Base-by-base conservation (phyloP, 2,113 vertebrate species). In the Leucopsar rothschildi region DNA sequence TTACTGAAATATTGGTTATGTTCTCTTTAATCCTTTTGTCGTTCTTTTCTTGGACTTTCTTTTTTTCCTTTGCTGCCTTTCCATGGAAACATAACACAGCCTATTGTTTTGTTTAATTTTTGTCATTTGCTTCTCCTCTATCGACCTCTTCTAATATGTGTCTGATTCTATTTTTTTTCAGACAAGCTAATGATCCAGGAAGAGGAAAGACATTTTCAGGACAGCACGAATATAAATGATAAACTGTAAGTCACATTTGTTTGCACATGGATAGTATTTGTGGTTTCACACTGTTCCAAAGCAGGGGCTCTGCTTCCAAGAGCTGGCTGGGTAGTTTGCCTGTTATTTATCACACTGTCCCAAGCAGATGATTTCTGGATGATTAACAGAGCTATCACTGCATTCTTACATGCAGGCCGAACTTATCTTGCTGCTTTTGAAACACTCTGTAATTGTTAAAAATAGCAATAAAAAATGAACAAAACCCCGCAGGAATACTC, bases 101-200 rank as follows among this genome's bases (percentile, higher is more conserved):
- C 72, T 84, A 96, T 95, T 96, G 93, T 93, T 96, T 93, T 94
- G 94, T 95, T 96, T 96, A 96, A 78, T 94, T 96, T 96, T 88
- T 94, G 52, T 88, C 84, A 52, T 94, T 96, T 91, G 87, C 75
- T 94, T 96, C 89, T 92, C 86, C 93, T 90, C 79, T 93, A 94
- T 86, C 69, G 76, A 93, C 90, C 95, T 95, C 78, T 77, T 92
- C 92, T 95, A 94, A 94, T 47, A 93, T 71, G 63, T 66, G 79
- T 82, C 91, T 96, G 86, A 91, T 92, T 95, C 94, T 91, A 92
- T 91, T 82, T 94, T 93, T 96, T 97, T 93, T 95, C 73, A 63
- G 84, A 89, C 81, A 91, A 78, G 76, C 47, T 90, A 89, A 90
- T 88, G 85, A 80, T 95, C 95, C 91, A 91, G 87, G 92, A 96